Evolutionary conservation across 2,797 vertebrate genomes (phyloP).

Genomic region (Lerista edwardsae): DNA sequence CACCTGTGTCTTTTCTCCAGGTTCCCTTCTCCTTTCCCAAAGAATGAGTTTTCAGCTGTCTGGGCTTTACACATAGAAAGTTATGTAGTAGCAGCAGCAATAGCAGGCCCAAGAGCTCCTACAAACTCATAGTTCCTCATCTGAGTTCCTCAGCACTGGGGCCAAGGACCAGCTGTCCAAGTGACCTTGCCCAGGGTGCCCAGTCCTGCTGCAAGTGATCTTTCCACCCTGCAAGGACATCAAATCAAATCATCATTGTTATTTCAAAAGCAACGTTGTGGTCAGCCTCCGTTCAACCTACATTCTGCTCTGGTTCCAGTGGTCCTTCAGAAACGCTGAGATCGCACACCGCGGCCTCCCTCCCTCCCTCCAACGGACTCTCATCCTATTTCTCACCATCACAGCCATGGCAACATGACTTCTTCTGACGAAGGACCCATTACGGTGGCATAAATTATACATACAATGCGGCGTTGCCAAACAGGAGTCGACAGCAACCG

Average conservation of each 20-base stretch:
- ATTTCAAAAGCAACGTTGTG: slow-evolving; percentile 6
- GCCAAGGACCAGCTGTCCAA: neutral
- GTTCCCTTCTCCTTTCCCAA: too few relatives aligned
- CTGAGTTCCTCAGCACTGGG: neutral
- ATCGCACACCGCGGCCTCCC: neutral
- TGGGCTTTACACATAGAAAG: neutral
- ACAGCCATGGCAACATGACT: slow-evolving; percentile 2
- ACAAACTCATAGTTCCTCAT: neutral
- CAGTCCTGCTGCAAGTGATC: neutral
- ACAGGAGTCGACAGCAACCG: slow-evolving; percentile 36
- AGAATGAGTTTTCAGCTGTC: neutral
- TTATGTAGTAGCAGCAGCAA: neutral
- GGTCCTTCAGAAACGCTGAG: slow-evolving; percentile 10
- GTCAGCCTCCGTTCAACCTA: slow-evolving; percentile 7
- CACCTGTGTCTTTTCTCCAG: neutral
- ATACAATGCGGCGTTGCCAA: slow-evolving; percentile 28
- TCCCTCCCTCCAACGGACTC: neutral
- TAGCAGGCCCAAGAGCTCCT: neutral
- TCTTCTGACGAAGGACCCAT: slow-evolving; percentile 30
- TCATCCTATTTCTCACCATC: neutral
- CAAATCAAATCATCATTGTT: slow-evolving; percentile 5
- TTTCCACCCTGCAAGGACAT: neutral
- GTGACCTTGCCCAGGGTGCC: neutral
- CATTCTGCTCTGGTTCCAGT: slow-evolving; percentile 28
- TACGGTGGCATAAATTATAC: slow-evolving; percentile 49